A percentile compares a stretch with the other conserved stretches of the same genome.
These are phyloP conservation scores for Geranospiza caerulescens DNA, from an alignment of 2,797 vertebrate species.

Conservation along the genomic window DNA sequence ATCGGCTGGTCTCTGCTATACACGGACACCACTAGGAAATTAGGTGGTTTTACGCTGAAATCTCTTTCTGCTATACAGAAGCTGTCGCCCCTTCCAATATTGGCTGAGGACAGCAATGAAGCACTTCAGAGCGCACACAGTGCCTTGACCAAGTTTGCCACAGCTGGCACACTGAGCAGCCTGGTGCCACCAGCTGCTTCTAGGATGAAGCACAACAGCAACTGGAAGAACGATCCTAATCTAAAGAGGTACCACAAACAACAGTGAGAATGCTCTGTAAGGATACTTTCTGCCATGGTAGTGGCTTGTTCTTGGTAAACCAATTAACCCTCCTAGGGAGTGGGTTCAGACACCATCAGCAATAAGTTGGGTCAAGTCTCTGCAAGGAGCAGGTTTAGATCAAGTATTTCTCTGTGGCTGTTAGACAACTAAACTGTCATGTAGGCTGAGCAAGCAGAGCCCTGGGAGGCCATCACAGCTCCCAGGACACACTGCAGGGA, in stretches of 20 bases:
- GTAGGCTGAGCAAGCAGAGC: not conserved
- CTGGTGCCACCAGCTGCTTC: not conserved
- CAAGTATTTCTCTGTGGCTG: not conserved
- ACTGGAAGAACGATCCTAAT: not conserved
- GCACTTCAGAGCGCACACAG: not conserved
- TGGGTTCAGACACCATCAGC: not conserved
- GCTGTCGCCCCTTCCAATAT: not conserved
- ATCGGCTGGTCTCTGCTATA: not conserved
- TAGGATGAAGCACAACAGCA: not conserved
- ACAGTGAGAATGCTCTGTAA: accelerated
- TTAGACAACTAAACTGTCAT: accelerated
- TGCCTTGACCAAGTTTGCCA: not conserved
- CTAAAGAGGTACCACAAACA: not conserved
- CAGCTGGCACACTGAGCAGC: accelerated
- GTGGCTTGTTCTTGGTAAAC: not conserved
- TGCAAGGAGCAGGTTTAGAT: not conserved
- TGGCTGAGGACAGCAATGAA: not conserved
- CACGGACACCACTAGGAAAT: not conserved
- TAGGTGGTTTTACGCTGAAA: not conserved
- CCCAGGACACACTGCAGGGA: not conserved
- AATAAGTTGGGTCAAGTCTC: not conserved
- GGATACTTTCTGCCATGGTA: not conserved
- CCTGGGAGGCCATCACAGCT: not conserved
- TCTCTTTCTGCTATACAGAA: not conserved
- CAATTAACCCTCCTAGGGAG: no score